phyloP scores from a whole-genome alignment of 2,888 invertebrate species.

The Lasiommata megera region DNA sequence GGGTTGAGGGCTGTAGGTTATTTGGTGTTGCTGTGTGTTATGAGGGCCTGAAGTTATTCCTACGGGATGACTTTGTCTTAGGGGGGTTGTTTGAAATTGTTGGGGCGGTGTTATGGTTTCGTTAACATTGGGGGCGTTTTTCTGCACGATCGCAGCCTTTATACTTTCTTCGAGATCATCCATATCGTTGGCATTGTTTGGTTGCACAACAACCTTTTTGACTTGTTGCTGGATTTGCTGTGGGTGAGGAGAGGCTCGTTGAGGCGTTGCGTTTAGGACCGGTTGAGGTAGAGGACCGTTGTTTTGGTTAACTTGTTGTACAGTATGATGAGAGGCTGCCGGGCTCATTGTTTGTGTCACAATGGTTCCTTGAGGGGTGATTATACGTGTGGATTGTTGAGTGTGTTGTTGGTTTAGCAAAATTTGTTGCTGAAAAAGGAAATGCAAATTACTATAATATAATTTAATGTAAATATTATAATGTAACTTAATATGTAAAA shows the following conservation, averaged over 20 bases:
- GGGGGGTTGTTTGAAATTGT: constrained; percentile 56
- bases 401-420: constrained; percentile 59
- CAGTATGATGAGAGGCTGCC: constrained; percentile 49
- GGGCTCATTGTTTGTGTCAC: constrained; percentile 59
- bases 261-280: constrained; percentile 48
- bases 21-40: constrained; percentile 44
- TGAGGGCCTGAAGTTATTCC: constrained; percentile 28
- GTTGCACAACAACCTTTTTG: constrained; percentile 69
- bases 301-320: constrained; percentile 50
- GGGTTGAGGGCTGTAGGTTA: constrained; percentile 51
- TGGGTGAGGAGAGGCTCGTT: constrained; percentile 44
- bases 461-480: too few relatives aligned
- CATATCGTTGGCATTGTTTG: constrained; percentile 73
- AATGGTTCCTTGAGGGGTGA: constrained; percentile 71
- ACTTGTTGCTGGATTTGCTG: constrained; percentile 55
- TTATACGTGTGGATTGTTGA: constrained; percentile 55
- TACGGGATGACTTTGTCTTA: constrained; percentile 46
- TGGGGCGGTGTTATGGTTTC: constrained; percentile 50
- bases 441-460: neutral
- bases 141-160: constrained; percentile 73
- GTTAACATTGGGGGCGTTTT: constrained; percentile 51
- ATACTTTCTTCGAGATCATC: constrained; percentile 79
- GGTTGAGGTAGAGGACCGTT: constrained; percentile 54
- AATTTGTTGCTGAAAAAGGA: constrained; percentile 48
- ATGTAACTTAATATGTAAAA: too few relatives aligned